Evolutionary conservation across 2,888 invertebrate genomes (phyloP).

Genomic region (Apodemia hepburni): DNA sequence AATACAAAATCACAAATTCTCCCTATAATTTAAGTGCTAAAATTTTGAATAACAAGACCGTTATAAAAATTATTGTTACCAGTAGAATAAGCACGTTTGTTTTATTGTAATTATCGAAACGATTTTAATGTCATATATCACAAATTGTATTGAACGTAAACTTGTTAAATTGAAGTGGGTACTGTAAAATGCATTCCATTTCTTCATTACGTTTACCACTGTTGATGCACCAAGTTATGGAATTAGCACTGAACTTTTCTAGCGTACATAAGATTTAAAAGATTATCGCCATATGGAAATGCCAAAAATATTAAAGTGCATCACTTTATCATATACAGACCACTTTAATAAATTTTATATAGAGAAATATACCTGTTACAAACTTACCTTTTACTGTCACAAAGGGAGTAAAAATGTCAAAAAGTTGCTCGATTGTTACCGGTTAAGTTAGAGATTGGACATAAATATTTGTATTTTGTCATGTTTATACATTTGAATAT

Average conservation of each 20-base stretch:
- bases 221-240: slow-evolving; percentile 46
- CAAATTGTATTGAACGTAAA: slow-evolving; percentile 43
- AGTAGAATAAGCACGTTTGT: slow-evolving; percentile 74
- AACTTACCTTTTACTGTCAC: slow-evolving; percentile 58
- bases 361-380: slow-evolving; percentile 50
- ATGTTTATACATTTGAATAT: slow-evolving; percentile 77
- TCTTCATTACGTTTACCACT: slow-evolving; percentile 63
- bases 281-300: slow-evolving; percentile 25
- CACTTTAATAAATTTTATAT: slow-evolving; percentile 41
- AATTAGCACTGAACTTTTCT: slow-evolving; percentile 33
- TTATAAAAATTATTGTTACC: slow-evolving; percentile 67
- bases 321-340: slow-evolving; percentile 44
- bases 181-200: slow-evolving; percentile 73
- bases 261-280: slow-evolving; percentile 1
- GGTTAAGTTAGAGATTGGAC: slow-evolving; percentile 67
- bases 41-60: slow-evolving; percentile 36
- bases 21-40: slow-evolving; percentile 26
- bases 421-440: slow-evolving; percentile 67
- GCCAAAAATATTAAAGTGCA: slow-evolving; percentile 31
- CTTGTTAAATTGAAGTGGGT: no score
- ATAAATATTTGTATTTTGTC: slow-evolving; percentile 76
- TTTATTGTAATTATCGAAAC: slow-evolving; percentile 46
- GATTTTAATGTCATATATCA: slow-evolving; percentile 42
- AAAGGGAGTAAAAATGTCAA: slow-evolving; percentile 69
- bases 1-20: slow-evolving; percentile 16